Percentiles rank a stretch among this genome's conserved stretches.
Conservation (phyloP, 2,797 vertebrate genomes). For the Pangasius mekongensis region DNA sequence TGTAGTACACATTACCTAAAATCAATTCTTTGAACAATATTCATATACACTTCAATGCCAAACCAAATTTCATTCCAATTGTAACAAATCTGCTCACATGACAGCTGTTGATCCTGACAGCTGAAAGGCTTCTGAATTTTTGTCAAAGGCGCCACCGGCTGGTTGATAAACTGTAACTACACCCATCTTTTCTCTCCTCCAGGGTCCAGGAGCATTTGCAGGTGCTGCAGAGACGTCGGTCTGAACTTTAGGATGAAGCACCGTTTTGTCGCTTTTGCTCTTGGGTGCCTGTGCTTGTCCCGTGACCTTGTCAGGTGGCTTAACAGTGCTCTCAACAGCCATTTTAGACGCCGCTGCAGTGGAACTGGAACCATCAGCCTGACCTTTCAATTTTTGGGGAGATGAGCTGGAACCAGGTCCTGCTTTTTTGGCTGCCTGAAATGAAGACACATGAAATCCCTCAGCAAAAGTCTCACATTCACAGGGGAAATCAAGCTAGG, state of each 20-base stretch:
- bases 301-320: not conserved
- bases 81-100: conserved; percentile 50
- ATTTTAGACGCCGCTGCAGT: not conserved
- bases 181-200: conserved; percentile 31
- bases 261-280: not conserved
- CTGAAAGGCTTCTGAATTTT: conserved; percentile 4
- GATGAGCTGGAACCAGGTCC: conserved; percentile 8
- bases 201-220: not conserved
- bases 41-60: not conserved
- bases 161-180: conserved; percentile 14
- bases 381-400: conserved; percentile 58
- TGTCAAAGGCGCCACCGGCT: not conserved
- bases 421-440: conserved; percentile 75
- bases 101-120: conserved; percentile 28
- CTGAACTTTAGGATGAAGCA: conserved; percentile 5
- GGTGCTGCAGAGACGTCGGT: not conserved
- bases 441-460: conserved; percentile 6
- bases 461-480: not conserved
- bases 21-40: not conserved
- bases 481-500: not conserved
- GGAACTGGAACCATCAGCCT: conserved; percentile 37
- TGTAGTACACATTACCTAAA: not conserved
- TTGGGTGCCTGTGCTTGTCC: not conserved
- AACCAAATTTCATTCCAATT: not conserved
- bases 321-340: not conserved